Evolutionary conservation across 2,888 invertebrate genomes (phyloP).

Genomic region (Adineta ricciae): DNA sequence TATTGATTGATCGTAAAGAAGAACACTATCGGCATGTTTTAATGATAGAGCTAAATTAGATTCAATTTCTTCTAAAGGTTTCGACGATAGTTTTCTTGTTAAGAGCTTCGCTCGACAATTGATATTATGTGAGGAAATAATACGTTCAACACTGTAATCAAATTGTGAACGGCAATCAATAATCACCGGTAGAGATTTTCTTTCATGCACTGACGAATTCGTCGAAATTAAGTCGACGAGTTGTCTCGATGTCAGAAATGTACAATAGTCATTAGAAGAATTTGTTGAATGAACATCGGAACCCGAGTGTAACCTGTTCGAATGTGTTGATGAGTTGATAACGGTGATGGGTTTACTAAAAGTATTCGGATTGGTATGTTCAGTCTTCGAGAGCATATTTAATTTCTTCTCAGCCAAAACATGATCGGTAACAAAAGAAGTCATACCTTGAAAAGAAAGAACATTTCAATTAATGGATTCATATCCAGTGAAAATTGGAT

Average conservation of each 20-base stretch:
- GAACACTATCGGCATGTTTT: neutral
- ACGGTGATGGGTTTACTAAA: neutral
- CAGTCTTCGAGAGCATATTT: neutral
- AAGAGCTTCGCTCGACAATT: neutral
- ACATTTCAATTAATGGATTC: neutral
- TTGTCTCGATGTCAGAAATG: neutral
- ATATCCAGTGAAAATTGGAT: too few species aligned
- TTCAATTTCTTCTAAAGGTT: constrained; percentile 11
- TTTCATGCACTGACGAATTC: neutral
- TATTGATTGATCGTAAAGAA: constrained; percentile 19
- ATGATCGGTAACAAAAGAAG: neutral
- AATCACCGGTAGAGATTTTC: neutral
- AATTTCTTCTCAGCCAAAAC: neutral
- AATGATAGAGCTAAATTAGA: neutral
- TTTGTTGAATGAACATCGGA: neutral
- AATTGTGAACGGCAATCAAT: constrained; percentile 9
- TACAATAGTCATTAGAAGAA: neutral
- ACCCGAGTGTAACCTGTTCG: neutral
- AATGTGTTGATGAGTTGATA: neutral
- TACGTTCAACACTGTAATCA: neutral
- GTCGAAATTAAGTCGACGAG: neutral
- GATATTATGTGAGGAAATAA: neutral
- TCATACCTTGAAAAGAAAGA: neutral
- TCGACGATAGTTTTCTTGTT: neutral
- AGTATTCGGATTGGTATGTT: neutral